Evolutionary conservation across 2,113 vertebrate genomes (phyloP), one percentile per base, ranked within the genome.

Genomic region (Okapia johnstoni): DNA sequence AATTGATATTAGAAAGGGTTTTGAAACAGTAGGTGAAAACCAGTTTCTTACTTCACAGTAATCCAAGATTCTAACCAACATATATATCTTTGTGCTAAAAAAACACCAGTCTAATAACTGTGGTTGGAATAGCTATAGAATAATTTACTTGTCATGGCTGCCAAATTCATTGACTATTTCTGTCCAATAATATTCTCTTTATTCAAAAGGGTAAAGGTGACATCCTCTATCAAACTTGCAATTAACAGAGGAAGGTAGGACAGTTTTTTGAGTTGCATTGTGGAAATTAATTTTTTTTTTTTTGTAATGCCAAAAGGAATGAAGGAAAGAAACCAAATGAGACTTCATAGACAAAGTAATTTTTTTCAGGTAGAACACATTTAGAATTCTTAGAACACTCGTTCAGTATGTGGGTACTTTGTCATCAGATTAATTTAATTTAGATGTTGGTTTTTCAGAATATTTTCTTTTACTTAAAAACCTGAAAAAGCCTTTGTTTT

Each of bases 401-500:
- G 7, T 85, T 94, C 19, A 54, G 9, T 46, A 40, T 80, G 52
- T 79, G 57, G 11, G 25, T 33, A 87, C 25, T 40, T 33, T 84
- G 36, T 92, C 80, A 60, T 79, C 13, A 21, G 19, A 6, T 57
- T 48, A 58, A 66, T 60, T 70, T 7, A 54, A 3, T 85, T 80
- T 57, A 85, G 40, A 63, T 88, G 7, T 57, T 80, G 16, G 8
- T 54, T 90, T 95, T 85, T 50, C 36, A 88, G 16, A 90, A 48
- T 81, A 54, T 76, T 73, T 96, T 11, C 43, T n/a, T 90, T 95
- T 48, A 46, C 8, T 73, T 96, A 93, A 96, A 96, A 89, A 58
- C 21, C 3, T 40, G 26, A 76, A 30, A 80, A 95, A 76, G 11
- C 2, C 8, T 54, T 94, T 97, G 19, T 40, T 93, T 80, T 76